Base-by-base conservation (phyloP, 2,888 invertebrate species). In the Drosophila emarginata region DNA sequence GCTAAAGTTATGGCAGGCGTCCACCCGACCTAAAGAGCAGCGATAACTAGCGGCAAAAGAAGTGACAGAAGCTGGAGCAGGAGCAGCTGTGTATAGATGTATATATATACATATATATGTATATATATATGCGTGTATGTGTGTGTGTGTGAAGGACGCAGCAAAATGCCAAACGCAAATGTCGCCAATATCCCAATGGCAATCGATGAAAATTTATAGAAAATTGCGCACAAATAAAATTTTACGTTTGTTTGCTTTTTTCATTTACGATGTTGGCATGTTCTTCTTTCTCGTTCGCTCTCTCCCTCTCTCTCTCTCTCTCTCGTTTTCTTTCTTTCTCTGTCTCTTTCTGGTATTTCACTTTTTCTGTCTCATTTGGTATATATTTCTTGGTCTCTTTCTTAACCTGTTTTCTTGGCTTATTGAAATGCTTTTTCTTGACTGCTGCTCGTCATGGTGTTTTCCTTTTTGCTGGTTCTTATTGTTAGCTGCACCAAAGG, bases 171-270 rank as follows among this genome's bases (percentile, higher is more conserved):
- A 83, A 83, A 89, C 89, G 82, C 82, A 83, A 83, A 83, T 83
- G 82, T 83, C 89, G 83, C 89, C 82, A 81, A 89, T 89, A 85
- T 89, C 79, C 82, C 82, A 87, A 79, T 87, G 82, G 82, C 89
- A 83, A 85, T 81, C 82, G 88, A 83, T 83, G 89, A 79, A 83
- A 83, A 83, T 89, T 83, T 83, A 83, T 83, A 83, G 82, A 83
- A 83, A 83, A 83, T 89, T 89, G 82, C 88, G 88, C 89, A 89
- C 86, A 83, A 83, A 83, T 83, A 83, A 83, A 83, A 89, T 83
- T 83, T 83, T 87, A 83, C 89, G 89, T 83, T 83, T 89, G 89
- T 77, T 83, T 83, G 82, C 89, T 78, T 87, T 82, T 81, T 82
- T 85, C 81, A 84, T 81, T 85, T 85, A 81, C 84, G 79, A 80